Evolutionary conservation across 2,113 vertebrate species (phyloP).

Genomic region (Heterotilapia buettikoferi): DNA sequence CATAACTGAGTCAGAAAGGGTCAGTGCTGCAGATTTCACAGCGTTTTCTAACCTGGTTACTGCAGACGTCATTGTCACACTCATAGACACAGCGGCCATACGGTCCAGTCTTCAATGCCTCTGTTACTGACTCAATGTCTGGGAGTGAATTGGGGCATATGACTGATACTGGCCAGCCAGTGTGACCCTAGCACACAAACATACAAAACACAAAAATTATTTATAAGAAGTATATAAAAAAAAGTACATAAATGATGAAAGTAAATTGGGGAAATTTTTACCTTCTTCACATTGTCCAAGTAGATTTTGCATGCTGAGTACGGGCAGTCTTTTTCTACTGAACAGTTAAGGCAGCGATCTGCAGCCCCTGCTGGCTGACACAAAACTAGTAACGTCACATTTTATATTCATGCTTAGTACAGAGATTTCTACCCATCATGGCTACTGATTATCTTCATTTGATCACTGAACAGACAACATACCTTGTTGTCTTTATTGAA

Average conservation of each 20-base stretch:
- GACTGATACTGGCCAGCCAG: constrained; percentile 76
- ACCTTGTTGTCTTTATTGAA: constrained; percentile 78
- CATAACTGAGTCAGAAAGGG: neutral
- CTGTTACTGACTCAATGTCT: constrained; percentile 76
- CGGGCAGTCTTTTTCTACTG: constrained; percentile 68
- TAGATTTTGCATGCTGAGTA: constrained; percentile 82
- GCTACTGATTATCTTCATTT: neutral
- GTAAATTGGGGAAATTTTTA: neutral
- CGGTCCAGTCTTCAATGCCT: constrained; percentile 70
- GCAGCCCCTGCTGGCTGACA: constrained; percentile 72
- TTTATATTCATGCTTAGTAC: neutral
- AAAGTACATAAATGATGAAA: neutral
- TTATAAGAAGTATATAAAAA: neutral
- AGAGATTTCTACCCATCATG: neutral
- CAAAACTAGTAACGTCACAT: neutral
- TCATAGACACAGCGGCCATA: constrained; percentile 82
- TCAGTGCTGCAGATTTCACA: neutral
- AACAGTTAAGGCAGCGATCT: constrained; percentile 74
- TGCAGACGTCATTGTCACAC: constrained; percentile 83
- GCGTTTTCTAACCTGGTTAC: constrained; percentile 72
- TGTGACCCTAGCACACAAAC: constrained; percentile 56
- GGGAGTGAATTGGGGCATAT: constrained; percentile 67
- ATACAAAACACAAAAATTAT: neutral
- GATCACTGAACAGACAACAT: neutral
- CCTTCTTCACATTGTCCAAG: constrained; percentile 69